phyloP scores from a whole-genome alignment of 2,113 vertebrate species.

The Malurus melanocephalus region DNA sequence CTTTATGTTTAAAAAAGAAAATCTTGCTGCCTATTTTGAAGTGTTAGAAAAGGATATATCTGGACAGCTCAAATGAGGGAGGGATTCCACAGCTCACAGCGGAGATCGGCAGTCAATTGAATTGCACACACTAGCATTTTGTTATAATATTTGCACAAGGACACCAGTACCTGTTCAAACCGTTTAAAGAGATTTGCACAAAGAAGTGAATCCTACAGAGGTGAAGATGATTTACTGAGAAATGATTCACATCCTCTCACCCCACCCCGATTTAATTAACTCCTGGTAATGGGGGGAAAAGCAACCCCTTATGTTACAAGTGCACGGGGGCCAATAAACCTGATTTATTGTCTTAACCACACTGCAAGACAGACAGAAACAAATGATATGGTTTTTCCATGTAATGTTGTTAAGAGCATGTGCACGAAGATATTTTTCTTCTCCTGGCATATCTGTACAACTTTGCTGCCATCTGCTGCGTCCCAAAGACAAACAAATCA shows the following conservation, averaged over 20 bases:
- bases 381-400: constrained; percentile 42
- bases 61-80: not conserved
- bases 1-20: not conserved
- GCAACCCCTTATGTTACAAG: not conserved
- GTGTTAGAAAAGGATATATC: not conserved
- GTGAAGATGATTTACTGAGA: not conserved
- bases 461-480: constrained; percentile 76
- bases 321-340: not conserved
- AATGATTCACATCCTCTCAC: not conserved
- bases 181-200: not conserved
- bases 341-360: constrained; percentile 40
- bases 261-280: not conserved
- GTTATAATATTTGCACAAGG: not conserved
- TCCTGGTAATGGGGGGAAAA: not conserved
- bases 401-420: constrained; percentile 32
- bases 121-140: not conserved
- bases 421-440: constrained; percentile 27
- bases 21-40: not conserved
- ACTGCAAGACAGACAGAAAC: constrained; percentile 48
- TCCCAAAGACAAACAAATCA: constrained; percentile 41
- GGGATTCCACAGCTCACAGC: not conserved
- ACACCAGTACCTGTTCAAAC: not conserved
- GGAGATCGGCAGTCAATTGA: not conserved
- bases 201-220: not conserved
- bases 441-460: constrained; percentile 43